phyloP scores from a whole-genome alignment of 2,113 vertebrate genomes.

The Apodemus speciosus region DNA sequence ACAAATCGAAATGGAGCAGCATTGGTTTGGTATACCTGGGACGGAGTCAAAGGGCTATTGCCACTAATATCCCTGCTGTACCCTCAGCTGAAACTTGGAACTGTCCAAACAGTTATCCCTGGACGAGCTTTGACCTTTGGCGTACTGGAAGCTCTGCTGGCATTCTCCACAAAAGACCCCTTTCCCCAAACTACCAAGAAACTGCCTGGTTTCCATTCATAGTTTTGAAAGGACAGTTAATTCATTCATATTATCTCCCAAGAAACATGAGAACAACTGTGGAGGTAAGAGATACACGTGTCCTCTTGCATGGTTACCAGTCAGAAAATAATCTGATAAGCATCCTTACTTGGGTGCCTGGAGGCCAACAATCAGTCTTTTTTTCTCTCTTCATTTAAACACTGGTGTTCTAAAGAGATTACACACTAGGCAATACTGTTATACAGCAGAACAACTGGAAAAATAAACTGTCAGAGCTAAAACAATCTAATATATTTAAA shows the following conservation, averaged over 20 bases:
- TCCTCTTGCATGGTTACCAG: not conserved
- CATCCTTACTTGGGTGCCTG: conserved; percentile 16
- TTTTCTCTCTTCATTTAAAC: conserved; percentile 20
- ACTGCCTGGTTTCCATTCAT: not conserved
- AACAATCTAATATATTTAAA: conserved; percentile 66
- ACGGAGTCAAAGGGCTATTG: not conserved
- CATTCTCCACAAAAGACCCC: not conserved
- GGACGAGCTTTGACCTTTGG: not conserved
- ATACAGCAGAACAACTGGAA: conserved; percentile 37
- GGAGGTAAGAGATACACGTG: not conserved
- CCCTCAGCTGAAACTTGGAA: not conserved
- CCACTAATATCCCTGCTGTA: too few species aligned
- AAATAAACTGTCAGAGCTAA: conserved; percentile 24
- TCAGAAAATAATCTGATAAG: conserved; percentile 3
- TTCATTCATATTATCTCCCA: not conserved
- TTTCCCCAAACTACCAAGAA: not conserved
- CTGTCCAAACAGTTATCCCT: not conserved
- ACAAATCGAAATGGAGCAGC: not conserved
- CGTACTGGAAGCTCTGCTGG: not conserved
- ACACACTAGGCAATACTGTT: conserved; percentile 1
- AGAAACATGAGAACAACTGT: not conserved
- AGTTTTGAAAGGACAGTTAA: not conserved
- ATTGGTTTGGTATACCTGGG: not conserved
- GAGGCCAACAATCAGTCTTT: not conserved
- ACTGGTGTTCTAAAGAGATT: conserved; percentile 47